Evolutionary conservation across 2,797 vertebrate species (phyloP), one percentile per base, ranked within the genome.

Genomic region (Pseudomugil tenellus): DNA sequence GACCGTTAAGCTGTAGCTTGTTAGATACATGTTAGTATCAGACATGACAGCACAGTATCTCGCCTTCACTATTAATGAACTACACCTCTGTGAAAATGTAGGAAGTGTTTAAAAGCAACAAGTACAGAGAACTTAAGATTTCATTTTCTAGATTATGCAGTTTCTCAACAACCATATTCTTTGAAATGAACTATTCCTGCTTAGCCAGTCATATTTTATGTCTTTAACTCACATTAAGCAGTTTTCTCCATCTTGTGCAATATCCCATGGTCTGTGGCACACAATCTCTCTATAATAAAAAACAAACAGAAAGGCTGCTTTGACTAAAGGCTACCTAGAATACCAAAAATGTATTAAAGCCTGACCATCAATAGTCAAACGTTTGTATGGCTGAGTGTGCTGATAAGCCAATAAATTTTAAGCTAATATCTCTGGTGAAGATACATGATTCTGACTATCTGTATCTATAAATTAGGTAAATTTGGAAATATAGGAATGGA

Each of bases 21-120:
- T 84, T 83, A 84, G 67, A 70, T 74, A 89, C 85, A 91, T 89
- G 89, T 89, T 89, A 92, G 90, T 90, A 91, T 87, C 82, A 81
- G 80, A 93, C 86, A 85, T 74, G 74, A 92, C 91, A 86, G 84
- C 86, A 88, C 91, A 87, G 79, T 83, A 79, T 89, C 82, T 89
- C 87, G 90, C 80, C 74, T 87, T 79, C 74, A 84, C 79, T 89
- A 85, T 79, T 82, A 84, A 84, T 89, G 53, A 88, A 82, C 84
- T 91, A 89, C 78, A 80, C 80, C 77, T 84, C 76, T 84, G 85
- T 87, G 84, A 92, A 84, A 85, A 88, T 87, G 87, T 89, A 84
- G 88, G 77, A 86, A 87, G 79, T 88, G 64, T 83, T 74, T 77
- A 84, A 92, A 90, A 85, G 81, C 78, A 89, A 87, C 84, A 87